phyloP scores from a whole-genome alignment of 35 echinoderm and acorn worm species.

The Lytechinus pictus region DNA sequence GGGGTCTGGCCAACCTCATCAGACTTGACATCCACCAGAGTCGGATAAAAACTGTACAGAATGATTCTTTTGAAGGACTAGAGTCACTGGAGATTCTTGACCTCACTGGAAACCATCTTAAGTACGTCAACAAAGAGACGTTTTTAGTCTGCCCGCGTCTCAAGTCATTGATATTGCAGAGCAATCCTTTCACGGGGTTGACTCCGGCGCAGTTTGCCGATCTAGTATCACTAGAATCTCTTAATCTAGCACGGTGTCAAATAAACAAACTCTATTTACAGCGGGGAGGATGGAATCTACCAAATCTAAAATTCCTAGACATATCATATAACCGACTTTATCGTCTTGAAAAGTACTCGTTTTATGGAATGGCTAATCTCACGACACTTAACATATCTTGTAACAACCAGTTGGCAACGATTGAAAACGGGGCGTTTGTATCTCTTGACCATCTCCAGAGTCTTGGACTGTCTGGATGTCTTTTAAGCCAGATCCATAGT shows the following conservation, averaged over 20 bases:
- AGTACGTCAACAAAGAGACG: not conserved
- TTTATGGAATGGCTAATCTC: conserved; percentile 23
- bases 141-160: not conserved
- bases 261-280: not conserved
- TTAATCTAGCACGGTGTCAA: not conserved
- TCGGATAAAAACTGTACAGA: not conserved
- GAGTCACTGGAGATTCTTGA: not conserved
- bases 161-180: not conserved
- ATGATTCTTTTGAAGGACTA: conserved; percentile 36
- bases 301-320: not conserved
- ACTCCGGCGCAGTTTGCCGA: not conserved
- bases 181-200: not conserved
- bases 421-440: not conserved
- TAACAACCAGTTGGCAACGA: not conserved
- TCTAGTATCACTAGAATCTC: not conserved
- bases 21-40: not conserved
- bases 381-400: not conserved
- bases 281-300: not conserved
- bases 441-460: not conserved
- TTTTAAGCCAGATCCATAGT: not conserved
- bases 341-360: not conserved
- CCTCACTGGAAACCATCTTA: not conserved
- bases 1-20: not conserved
- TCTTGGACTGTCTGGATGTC: not conserved
- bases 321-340: not conserved